Conservation (phyloP, 2,888 invertebrate genomes). For the Lycophotia porphyrea region DNA sequence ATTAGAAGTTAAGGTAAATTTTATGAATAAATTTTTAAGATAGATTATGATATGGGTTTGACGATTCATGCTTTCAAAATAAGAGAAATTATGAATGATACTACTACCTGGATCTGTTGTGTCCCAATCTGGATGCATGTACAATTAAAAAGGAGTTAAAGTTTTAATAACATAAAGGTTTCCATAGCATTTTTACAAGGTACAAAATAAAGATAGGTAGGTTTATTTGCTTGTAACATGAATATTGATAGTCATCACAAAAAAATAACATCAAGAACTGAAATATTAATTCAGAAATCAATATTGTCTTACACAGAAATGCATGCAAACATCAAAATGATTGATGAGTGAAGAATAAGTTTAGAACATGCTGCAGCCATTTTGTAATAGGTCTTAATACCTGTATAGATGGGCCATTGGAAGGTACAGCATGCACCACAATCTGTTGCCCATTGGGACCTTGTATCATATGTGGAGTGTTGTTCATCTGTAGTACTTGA, state of each 20-base stretch:
- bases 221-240: not conserved
- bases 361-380: constrained; percentile 1
- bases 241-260: not conserved
- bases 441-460: constrained; percentile 93
- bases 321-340: constrained; percentile 14
- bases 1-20: too few species aligned
- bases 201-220: not conserved
- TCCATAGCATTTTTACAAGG: not conserved
- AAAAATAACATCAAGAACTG: not conserved
- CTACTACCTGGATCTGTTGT: constrained; percentile 88
- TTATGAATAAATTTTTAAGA: not conserved
- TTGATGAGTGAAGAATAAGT: constrained; percentile 13
- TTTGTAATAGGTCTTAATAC: constrained; percentile 70
- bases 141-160: constrained; percentile 57
- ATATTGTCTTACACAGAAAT: not conserved
- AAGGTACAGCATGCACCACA: constrained; percentile 92
- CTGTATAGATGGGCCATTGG: constrained; percentile 91
- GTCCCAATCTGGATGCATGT: constrained; percentile 86
- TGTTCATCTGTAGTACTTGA: constrained; percentile 90
- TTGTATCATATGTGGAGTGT: constrained; percentile 91
- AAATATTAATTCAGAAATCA: not conserved
- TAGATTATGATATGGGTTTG: not conserved
- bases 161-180: not conserved
- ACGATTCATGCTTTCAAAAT: constrained; percentile 14
- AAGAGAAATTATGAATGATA: constrained; percentile 64